Evolutionary conservation across 2,797 vertebrate species (phyloP), one percentile per base, ranked within the genome.

Genomic region (Chromis chromis): DNA sequence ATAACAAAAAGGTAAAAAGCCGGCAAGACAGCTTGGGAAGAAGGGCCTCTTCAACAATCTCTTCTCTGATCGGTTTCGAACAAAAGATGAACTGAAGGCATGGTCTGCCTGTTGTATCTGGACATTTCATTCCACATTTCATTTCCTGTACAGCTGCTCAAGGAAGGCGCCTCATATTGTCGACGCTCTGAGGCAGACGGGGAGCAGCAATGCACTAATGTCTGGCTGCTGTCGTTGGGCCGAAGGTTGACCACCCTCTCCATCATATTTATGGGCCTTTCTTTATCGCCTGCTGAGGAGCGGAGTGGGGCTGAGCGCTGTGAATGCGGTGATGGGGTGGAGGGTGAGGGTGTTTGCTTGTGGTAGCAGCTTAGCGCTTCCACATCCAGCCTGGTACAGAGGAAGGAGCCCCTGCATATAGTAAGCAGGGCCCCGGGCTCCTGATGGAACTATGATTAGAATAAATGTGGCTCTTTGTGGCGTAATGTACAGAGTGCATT

Each of bases 251-350:
- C 84, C 74, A 55, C 68, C 80, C 79, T 88, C 88, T 93, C 81
- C 69, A 90, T 95, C 90, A 92, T 66, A 63, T 93, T 94, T 93
- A 93, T 88, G 84, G 85, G 76, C n/a, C 33, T 79, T 88, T 84
- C 76, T 88, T 89, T 82, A 87, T 88, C 42, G 63, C 55, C 63
- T 77, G 63, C 78, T 62, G 75, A 86, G 74, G 85, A 88, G 86
- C 67, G 0, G 63, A 71, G 59, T 24, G 49, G 69, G 65, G 84
- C 56, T 1, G 62, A 67, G 56, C 31, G 0, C 31, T 17, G 75
- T 49, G 14, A 60, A 76, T 60, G 58, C 57, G 31, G 55, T 10
- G n/a, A 78, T 27, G 70, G 59, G 52, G 24, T 4, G 3, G 70
- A 25, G 25, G 25, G 25, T 0, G 53, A 42, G 14, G 65, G 65